Conservation (phyloP, 2,888 invertebrate species). For the Strigamia transsilvanica region DNA sequence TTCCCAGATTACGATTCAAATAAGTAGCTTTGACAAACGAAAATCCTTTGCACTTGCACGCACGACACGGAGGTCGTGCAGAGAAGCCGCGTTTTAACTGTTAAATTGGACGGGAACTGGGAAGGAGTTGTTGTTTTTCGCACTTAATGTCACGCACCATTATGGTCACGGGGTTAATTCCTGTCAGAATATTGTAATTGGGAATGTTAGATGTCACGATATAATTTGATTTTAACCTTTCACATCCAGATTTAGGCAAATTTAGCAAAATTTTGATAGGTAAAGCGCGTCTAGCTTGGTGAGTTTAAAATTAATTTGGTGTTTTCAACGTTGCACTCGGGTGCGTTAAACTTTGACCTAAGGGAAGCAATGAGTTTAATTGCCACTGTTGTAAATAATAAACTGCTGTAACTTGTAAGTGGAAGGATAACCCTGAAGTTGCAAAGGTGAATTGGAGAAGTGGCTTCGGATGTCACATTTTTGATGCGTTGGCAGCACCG, state of each 20-base stretch:
- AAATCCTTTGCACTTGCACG: not conserved
- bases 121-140: not conserved
- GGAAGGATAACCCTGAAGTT: not conserved
- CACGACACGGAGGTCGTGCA: conserved; percentile 1
- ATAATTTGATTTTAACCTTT: not conserved
- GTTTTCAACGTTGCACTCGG: not conserved
- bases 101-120: not conserved
- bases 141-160: not conserved
- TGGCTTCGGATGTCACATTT: no score
- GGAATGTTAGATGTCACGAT: not conserved
- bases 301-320: not conserved
- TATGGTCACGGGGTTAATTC: not conserved
- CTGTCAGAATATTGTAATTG: not conserved
- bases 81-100: not conserved
- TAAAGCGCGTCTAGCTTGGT: not conserved
- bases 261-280: not conserved
- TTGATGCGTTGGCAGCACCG: no score
- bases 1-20: not conserved
- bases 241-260: not conserved
- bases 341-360: not conserved
- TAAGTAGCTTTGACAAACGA: not conserved
- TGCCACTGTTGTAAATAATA: not conserved
- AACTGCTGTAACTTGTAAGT: not conserved
- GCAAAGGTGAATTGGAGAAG: not conserved
- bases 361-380: not conserved